Evolutionary conservation across 2,113 vertebrate genomes (phyloP).

Genomic region (Aldabrachelys gigantea): DNA sequence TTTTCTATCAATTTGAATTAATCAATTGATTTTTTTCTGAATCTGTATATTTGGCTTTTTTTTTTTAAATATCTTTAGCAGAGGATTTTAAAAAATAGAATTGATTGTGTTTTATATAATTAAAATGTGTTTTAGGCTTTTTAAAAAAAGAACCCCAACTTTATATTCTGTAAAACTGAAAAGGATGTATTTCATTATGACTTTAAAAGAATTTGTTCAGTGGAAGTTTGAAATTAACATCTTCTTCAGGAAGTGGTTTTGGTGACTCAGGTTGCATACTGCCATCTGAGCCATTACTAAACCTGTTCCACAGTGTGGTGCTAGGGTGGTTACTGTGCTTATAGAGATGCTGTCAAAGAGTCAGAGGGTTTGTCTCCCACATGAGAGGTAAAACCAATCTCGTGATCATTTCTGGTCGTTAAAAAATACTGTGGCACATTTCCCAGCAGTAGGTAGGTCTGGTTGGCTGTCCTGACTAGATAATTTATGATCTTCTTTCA

Average conservation of each 20-base stretch:
- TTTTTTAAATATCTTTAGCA: not conserved
- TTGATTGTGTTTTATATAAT: not conserved
- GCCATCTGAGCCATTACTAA: not conserved
- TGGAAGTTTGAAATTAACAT: not conserved
- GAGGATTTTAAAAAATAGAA: not conserved
- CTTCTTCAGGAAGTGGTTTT: not conserved
- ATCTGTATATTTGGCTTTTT: not conserved
- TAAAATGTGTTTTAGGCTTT: not conserved
- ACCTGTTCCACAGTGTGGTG: conserved; percentile 17
- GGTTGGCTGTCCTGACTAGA: not conserved
- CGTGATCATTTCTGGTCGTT: not conserved
- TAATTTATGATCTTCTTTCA: not conserved
- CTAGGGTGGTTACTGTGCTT: not conserved
- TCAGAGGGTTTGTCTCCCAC: not conserved
- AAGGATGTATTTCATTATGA: not conserved
- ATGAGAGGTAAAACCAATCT: not conserved
- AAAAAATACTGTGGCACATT: not conserved
- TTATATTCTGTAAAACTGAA: not conserved
- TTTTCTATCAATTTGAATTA: not conserved
- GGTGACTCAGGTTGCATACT: not conserved
- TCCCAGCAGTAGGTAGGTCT: not conserved
- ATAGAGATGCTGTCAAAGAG: not conserved
- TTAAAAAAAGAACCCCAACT: not conserved
- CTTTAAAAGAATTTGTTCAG: not conserved
- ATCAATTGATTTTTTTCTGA: not conserved